Evolutionary conservation across 2,113 vertebrate genomes (phyloP).

Genomic region (Orcinus orca): DNA sequence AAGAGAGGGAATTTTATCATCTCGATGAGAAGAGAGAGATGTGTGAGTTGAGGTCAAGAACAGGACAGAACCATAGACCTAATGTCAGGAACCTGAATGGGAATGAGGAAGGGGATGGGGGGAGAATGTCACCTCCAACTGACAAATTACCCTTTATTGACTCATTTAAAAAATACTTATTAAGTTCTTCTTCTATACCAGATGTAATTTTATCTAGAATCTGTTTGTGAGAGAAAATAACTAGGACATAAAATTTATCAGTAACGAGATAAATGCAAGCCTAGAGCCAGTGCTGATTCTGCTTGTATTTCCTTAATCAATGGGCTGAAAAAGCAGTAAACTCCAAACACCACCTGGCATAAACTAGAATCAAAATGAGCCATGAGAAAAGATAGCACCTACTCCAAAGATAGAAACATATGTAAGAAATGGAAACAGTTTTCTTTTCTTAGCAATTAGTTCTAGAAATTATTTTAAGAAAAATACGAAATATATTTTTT

Average conservation of each 20-base stretch:
- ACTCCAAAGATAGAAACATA: neutral
- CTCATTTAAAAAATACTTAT: neutral
- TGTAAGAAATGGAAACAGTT: neutral
- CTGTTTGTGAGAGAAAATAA: neutral
- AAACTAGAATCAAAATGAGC: neutral
- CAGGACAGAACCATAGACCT: neutral
- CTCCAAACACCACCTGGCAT: neutral
- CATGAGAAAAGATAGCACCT: neutral
- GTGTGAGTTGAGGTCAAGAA: neutral
- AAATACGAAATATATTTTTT: neutral
- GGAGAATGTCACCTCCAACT: neutral
- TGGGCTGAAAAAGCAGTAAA: neutral
- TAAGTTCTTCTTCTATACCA: neutral
- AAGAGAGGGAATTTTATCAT: neutral
- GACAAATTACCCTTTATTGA: neutral
- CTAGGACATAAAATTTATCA: neutral
- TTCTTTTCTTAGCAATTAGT: neutral
- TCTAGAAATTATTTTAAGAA: neutral
- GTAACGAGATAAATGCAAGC: neutral
- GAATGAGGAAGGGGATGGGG: neutral
- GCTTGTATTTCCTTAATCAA: neutral
- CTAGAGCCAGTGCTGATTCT: neutral
- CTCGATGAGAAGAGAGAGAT: neutral
- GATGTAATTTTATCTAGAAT: neutral
- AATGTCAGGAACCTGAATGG: neutral